Percentiles rank a stretch among this genome's conserved stretches.
Conservation (phyloP, 2,888 invertebrate species). For the Pherbina coryleti region DNA sequence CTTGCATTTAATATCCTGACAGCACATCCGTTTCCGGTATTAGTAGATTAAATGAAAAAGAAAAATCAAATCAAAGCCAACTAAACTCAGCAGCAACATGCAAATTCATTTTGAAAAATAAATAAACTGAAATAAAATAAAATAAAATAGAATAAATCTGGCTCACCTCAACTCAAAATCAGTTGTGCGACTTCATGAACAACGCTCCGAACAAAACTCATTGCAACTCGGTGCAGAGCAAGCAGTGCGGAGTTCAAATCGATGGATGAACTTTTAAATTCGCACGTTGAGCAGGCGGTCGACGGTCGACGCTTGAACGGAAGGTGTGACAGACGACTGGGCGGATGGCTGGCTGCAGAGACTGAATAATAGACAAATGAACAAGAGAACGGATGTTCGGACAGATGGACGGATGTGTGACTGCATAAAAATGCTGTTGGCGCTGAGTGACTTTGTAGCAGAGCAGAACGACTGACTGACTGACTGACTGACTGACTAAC, state of each 20-base stretch:
- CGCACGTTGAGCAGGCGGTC: neutral
- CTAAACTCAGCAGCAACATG: neutral
- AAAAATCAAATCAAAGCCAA: constrained; percentile 6
- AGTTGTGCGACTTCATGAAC: neutral
- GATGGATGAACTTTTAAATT: constrained; percentile 23
- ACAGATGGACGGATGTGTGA: neutral
- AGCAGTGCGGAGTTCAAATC: constrained; percentile 18
- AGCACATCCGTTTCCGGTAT: constrained; percentile 12
- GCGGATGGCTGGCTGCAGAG: neutral
- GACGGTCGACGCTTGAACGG: too few species aligned
- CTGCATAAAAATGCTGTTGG: neutral
- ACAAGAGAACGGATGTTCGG: neutral
- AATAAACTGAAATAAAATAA: constrained; percentile 17
- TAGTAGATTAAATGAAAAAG: neutral
- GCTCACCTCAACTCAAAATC: neutral
- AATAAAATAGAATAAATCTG: constrained; percentile 22
- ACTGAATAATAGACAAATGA: neutral
- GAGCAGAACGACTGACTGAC: neutral
- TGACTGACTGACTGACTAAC: neutral
- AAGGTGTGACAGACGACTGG: neutral
- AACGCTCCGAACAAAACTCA: neutral
- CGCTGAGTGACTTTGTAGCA: constrained; percentile 20
- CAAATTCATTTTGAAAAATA: constrained; percentile 8
- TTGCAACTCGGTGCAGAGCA: neutral
- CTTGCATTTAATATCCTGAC: constrained; percentile 24